A percentile compares a stretch with the other conserved stretches of the same genome.
These are phyloP conservation scores for Oligia strigilis DNA, from an alignment of 2,888 invertebrate species.

Conservation along the genomic window DNA sequence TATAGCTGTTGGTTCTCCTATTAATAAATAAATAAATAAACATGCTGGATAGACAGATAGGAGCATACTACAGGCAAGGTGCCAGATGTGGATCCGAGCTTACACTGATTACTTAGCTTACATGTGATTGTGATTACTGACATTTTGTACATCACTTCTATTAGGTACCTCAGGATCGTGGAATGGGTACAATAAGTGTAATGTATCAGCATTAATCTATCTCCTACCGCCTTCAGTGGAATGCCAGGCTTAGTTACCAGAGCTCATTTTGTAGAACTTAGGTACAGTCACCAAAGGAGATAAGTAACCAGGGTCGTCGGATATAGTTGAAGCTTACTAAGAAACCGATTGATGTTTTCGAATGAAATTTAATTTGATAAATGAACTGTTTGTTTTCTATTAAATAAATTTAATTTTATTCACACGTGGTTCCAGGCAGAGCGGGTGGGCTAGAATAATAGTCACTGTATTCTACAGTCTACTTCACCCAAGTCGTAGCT, in stretches of 20 bases:
- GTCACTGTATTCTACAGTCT: slow-evolving; percentile 4
- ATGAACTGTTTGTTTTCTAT: too few relatives aligned
- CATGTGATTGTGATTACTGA: slow-evolving; percentile 48
- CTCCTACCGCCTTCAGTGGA: slow-evolving; percentile 30
- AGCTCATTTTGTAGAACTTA: slow-evolving; percentile 37
- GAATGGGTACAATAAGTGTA: slow-evolving; percentile 27
- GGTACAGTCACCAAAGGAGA: neutral
- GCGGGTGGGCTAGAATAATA: slow-evolving; percentile 30
- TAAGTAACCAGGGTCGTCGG: too few relatives aligned
- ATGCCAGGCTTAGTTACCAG: slow-evolving; percentile 49
- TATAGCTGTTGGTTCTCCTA: too few relatives aligned
- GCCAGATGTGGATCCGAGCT: slow-evolving; percentile 39
- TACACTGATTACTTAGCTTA: slow-evolving; percentile 14
- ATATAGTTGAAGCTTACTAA: too few relatives aligned
- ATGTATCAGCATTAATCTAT: slow-evolving; percentile 57
- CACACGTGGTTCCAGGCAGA: neutral
- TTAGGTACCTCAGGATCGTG: neutral
- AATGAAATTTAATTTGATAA: too few relatives aligned
- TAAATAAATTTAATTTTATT: too few relatives aligned
- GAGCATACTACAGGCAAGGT: slow-evolving; percentile 33
- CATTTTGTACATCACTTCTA: slow-evolving; percentile 29
- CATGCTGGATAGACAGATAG: slow-evolving; percentile 2
- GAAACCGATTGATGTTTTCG: too few relatives aligned
- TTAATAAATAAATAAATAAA: too few relatives aligned
- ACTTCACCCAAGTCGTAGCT: slow-evolving; percentile 6